Conservation (phyloP, 2,888 invertebrate species). For the Sesia bembeciformis region DNA sequence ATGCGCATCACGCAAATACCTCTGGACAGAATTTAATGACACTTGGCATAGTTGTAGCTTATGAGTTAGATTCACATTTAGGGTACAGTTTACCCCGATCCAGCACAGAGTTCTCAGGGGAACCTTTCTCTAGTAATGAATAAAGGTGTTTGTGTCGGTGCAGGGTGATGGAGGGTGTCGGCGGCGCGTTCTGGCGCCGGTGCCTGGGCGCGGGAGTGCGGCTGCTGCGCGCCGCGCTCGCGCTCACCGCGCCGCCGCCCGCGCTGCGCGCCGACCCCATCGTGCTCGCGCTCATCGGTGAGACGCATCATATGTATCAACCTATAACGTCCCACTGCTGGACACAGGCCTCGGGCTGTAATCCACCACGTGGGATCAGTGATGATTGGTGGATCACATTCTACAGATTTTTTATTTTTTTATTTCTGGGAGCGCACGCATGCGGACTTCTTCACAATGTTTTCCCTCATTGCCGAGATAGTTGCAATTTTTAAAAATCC, state of each 20-base stretch:
- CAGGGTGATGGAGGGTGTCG: slow-evolving; percentile 48
- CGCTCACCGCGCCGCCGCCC: slow-evolving; percentile 49
- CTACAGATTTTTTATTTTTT: too few relatives aligned
- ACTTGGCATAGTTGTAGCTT: too few relatives aligned
- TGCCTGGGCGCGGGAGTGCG: slow-evolving; percentile 58
- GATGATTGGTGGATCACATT: not conserved
- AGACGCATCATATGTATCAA: slow-evolving; percentile 17
- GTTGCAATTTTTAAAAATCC: too few relatives aligned
- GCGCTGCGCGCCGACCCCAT: slow-evolving; percentile 39
- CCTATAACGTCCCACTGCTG: not conserved
- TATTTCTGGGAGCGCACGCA: too few relatives aligned
- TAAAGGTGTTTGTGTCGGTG: not conserved
- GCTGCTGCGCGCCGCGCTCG: slow-evolving; percentile 51
- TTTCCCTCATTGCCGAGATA: too few relatives aligned
- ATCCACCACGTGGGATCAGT: not conserved
- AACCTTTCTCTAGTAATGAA: too few relatives aligned
- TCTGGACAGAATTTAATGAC: too few relatives aligned
- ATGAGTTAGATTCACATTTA: too few relatives aligned
- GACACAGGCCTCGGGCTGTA: not conserved
- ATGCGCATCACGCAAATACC: too few relatives aligned
- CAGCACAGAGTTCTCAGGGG: too few relatives aligned
- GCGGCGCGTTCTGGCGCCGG: slow-evolving; percentile 56
- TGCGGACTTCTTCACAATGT: too few relatives aligned
- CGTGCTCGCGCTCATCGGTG: slow-evolving; percentile 54
- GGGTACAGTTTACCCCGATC: too few relatives aligned